Conservation (phyloP, 2,888 invertebrate genomes). For the Hemithea aestivaria region DNA sequence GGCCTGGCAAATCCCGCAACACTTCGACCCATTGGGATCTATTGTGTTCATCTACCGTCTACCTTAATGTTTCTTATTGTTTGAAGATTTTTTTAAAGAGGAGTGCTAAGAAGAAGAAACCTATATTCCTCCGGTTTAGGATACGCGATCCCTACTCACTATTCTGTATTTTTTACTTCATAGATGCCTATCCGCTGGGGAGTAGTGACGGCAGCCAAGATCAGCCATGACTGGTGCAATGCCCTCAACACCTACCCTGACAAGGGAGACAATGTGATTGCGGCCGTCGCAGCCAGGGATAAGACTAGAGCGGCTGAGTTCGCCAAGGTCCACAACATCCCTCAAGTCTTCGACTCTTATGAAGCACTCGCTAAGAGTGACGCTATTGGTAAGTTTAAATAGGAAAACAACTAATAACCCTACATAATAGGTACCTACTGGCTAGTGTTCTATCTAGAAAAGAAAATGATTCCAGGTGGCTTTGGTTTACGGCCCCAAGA, state of each 20-base stretch:
- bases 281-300: constrained; percentile 87
- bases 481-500: too few species aligned
- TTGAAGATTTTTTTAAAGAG: too few species aligned
- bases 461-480: too few species aligned
- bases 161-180: too few species aligned
- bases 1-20: too few species aligned
- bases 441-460: neutral
- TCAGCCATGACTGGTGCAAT: constrained; percentile 89
- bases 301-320: constrained; percentile 84
- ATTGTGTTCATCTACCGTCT: too few species aligned
- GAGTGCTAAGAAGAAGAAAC: too few species aligned
- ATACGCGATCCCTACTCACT: too few species aligned
- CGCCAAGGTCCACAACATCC: constrained; percentile 83
- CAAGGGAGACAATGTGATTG: constrained; percentile 82
- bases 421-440: neutral
- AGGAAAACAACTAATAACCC: too few species aligned
- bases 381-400: constrained; percentile 82
- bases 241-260: constrained; percentile 82
- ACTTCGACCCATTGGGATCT: too few species aligned
- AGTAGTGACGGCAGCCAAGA: constrained; percentile 89
- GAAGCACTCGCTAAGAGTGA: constrained; percentile 83
- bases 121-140: too few species aligned
- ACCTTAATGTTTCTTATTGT: too few species aligned
- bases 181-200: constrained; percentile 87
- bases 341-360: constrained; percentile 85